Base-by-base conservation (phyloP, 2,113 vertebrate species). In the Morone saxatilis region DNA sequence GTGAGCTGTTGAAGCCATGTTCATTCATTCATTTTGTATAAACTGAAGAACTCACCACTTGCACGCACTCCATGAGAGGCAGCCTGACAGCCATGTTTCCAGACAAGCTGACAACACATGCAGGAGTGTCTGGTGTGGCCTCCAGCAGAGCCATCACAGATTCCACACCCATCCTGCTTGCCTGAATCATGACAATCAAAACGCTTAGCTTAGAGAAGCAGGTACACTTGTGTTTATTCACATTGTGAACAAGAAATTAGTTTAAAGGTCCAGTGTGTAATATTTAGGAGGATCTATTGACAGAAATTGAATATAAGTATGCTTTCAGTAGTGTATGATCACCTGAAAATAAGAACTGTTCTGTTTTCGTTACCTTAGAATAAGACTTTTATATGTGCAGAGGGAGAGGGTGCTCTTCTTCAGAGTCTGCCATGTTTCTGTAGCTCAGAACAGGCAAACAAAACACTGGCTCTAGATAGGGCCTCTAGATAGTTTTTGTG, bases 61-160 rank as follows among this genome's bases (percentile, higher is more conserved):
- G 97, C 22, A 99, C 98, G 20, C 98, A 98, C 88, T 99, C 98
- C 97, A 99, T 99, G 4, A 99, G 97, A 2, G 98, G 98, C 90
- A 98, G 95, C 10, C 97, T 96, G 89, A 99, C 94, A 0, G 98
- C 97, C 85, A 97, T 97, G 94, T 99, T 99, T 17, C 98, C 98
- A 0, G 98, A 98, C 75, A 99, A 94, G 83, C 97, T 98, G 90
- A 99, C 97, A 19, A 99, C 98, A 38, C 97, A 98, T 36, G 98
- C 98, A 0, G 98, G 96, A 0, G 97, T 98, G 0, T 98, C 97
- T 0, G 97, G 97, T 0, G 96, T 98, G 17, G 96, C 98, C 81
- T 99, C 98, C 73, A 99, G 83, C 76, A 99, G 94, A 0, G 97
- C 98, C 96, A 99, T 98, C 40, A 99, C 97, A 0, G 98, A 96